Evolutionary conservation across 2,797 vertebrate genomes (phyloP).

Genomic region (Phylloscopus collybita): DNA sequence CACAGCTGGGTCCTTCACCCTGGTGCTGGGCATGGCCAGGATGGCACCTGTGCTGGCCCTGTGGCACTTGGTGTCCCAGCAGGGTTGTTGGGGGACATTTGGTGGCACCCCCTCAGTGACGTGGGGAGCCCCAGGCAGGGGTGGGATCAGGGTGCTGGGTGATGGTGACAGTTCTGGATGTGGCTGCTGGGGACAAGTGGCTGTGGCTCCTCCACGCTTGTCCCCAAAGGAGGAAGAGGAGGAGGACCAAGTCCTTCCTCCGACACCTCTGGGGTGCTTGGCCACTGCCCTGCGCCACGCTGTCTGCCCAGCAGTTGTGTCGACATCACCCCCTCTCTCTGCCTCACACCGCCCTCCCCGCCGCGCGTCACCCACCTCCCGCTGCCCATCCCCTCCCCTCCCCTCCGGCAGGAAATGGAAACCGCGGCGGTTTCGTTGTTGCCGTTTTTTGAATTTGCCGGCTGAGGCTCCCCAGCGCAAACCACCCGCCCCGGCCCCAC

Average conservation of each 20-base stretch:
- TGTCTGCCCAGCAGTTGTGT: too few species aligned
- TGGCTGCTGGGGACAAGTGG: neutral
- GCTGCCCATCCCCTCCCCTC: neutral
- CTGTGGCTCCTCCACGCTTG: neutral
- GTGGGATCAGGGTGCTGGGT: neutral
- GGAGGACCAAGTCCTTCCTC: neutral
- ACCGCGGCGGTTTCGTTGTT: too few species aligned
- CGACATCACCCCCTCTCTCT: accelerated
- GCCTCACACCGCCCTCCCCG: neutral
- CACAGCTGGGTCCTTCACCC: neutral
- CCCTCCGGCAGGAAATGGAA: neutral
- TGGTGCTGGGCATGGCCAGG: accelerated
- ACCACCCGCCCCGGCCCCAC: neutral
- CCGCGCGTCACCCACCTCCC: neutral
- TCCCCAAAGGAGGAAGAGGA: neutral
- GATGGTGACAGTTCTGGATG: neutral
- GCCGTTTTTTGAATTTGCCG: too few species aligned
- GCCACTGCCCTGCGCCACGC: neutral
- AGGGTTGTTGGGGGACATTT: neutral
- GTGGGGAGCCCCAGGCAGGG: accelerated
- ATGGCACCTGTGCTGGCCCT: neutral
- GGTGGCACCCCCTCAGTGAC: neutral
- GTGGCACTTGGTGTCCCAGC: neutral
- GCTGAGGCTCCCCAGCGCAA: neutral
- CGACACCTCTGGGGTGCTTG: neutral